Evolutionary conservation across 2,888 invertebrate genomes (phyloP).

Genomic region (Acrobasis suavella): DNA sequence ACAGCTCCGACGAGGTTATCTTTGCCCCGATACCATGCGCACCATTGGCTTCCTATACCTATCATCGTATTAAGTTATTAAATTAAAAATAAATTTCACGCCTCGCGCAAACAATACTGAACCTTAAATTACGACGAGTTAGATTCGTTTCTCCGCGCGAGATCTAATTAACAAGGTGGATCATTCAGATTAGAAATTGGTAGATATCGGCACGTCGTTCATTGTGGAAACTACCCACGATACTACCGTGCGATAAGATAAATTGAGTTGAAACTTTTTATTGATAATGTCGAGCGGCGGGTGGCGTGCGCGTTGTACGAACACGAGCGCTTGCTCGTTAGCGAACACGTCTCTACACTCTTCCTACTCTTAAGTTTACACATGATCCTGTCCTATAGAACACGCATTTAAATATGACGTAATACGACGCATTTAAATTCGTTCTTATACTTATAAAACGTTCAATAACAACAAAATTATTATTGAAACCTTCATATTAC

Average conservation of each 20-base stretch:
- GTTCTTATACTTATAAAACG: no score
- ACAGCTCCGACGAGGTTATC: slow-evolving; percentile 71
- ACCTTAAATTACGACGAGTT: slow-evolving; percentile 44
- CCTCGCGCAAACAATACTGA: slow-evolving; percentile 40
- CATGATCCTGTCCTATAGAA: neutral
- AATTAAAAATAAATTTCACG: slow-evolving; percentile 70
- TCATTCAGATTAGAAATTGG: slow-evolving; percentile 80
- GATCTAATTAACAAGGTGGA: slow-evolving; percentile 75
- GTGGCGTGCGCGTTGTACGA: slow-evolving; percentile 52
- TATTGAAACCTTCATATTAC: neutral
- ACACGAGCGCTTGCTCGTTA: slow-evolving; percentile 41
- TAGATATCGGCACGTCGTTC: slow-evolving; percentile 80
- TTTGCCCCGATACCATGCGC: slow-evolving; percentile 66
- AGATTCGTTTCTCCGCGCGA: slow-evolving; percentile 43
- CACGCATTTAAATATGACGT: neutral
- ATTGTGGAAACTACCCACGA: slow-evolving; percentile 79
- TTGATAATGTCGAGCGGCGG: slow-evolving; percentile 68
- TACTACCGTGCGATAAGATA: slow-evolving; percentile 79
- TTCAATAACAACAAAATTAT: neutral
- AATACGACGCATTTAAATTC: neutral
- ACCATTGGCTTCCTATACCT: slow-evolving; percentile 74
- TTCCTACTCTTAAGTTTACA: neutral
- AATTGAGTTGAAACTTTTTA: slow-evolving; percentile 73
- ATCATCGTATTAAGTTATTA: slow-evolving; percentile 79
- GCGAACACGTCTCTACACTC: slow-evolving; percentile 19